Evolutionary conservation across 2,888 invertebrate genomes (phyloP).

Genomic region (Mythimna loreyi): DNA sequence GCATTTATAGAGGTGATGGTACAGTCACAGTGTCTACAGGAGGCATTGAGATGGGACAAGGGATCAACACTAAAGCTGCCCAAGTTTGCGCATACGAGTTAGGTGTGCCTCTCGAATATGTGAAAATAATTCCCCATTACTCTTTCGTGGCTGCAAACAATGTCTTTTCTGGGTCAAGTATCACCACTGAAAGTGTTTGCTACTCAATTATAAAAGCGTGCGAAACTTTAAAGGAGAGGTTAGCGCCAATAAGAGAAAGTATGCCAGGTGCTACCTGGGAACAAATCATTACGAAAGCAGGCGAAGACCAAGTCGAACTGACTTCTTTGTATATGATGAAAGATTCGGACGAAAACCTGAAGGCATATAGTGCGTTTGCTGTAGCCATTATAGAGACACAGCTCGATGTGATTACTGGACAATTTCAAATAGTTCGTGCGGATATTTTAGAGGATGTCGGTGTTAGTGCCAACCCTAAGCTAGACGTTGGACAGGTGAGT

Average conservation of each 20-base stretch:
- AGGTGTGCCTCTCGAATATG: slow-evolving; percentile 92
- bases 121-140: slow-evolving; percentile 91
- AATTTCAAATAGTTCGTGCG: slow-evolving; percentile 90
- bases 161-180: slow-evolving; percentile 92
- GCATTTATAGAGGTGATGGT: slow-evolving; percentile 93
- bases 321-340: slow-evolving; percentile 92
- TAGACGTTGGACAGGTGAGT: slow-evolving; percentile 92
- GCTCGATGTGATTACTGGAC: slow-evolving; percentile 93
- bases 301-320: slow-evolving; percentile 89
- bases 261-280: slow-evolving; percentile 89
- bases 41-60: slow-evolving; percentile 95
- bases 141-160: slow-evolving; percentile 92
- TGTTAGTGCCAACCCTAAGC: slow-evolving; percentile 91
- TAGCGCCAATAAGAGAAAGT: slow-evolving; percentile 89
- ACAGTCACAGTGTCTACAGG: slow-evolving; percentile 93
- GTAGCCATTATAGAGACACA: slow-evolving; percentile 92
- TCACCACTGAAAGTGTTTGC: slow-evolving; percentile 92
- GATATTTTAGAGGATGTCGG: slow-evolving; percentile 94
- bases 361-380: slow-evolving; percentile 91
- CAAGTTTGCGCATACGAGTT: slow-evolving; percentile 94
- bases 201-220: slow-evolving; percentile 91
- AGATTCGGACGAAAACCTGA: slow-evolving; percentile 86
- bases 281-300: slow-evolving; percentile 90
- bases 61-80: slow-evolving; percentile 94
- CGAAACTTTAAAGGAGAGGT: slow-evolving; percentile 88